phyloP scores from a whole-genome alignment of 2,113 vertebrate species.

The Gyps fulvus region DNA sequence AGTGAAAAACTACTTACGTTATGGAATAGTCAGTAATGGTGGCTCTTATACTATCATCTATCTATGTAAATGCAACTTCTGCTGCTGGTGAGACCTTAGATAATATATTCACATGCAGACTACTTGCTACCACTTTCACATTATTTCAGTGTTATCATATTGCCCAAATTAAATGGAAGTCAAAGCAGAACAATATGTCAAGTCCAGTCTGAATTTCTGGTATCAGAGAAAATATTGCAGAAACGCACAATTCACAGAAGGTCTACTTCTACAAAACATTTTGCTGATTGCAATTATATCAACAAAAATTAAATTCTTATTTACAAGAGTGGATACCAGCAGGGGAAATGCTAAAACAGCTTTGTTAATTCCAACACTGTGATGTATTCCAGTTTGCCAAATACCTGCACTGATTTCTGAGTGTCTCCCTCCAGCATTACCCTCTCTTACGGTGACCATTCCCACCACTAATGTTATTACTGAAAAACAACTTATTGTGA shows the following conservation, averaged over 20 bases:
- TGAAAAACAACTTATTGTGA: background rate
- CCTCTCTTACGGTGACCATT: background rate
- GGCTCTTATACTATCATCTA: background rate
- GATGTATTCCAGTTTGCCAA: background rate
- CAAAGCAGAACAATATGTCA: background rate
- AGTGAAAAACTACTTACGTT: background rate
- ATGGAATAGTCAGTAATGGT: background rate
- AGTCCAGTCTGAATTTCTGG: background rate
- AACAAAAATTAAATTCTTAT: background rate
- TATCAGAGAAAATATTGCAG: background rate
- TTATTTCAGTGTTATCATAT: background rate
- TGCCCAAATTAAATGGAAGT: background rate
- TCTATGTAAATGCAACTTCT: background rate
- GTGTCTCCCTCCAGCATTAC: background rate
- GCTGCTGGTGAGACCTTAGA: background rate
- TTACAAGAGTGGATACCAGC: background rate
- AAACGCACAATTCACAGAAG: background rate
- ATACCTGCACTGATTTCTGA: background rate
- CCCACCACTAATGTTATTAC: background rate
- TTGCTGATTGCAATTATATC: background rate
- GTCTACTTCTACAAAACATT: background rate
- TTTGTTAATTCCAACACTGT: background rate
- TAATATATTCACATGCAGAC: background rate
- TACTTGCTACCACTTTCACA: background rate
- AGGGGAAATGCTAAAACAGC: constrained; percentile 9